A percentile compares a stretch with the other conserved stretches of the same genome.
Evolutionary conservation across 2,888 invertebrate species (phyloP).

Genomic region (Geophilus truncorum): DNA sequence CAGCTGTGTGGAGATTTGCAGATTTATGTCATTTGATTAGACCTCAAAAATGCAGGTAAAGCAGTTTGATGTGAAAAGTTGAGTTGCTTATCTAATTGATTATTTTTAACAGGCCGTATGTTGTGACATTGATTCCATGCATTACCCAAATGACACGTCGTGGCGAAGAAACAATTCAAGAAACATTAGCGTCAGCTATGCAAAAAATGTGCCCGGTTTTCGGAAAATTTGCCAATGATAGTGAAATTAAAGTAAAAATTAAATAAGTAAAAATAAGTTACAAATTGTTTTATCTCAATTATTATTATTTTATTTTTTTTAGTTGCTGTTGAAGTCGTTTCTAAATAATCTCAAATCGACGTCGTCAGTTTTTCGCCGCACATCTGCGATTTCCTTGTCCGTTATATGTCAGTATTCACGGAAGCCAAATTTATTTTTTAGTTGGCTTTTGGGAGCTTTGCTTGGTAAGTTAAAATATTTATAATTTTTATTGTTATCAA

Average conservation of each 20-base stretch:
- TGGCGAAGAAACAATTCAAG: slow-evolving; percentile 65
- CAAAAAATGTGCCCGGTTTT: slow-evolving; percentile 62
- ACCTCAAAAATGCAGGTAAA: slow-evolving; percentile 63
- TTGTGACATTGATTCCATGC: slow-evolving; percentile 67
- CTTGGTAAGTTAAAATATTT: slow-evolving; percentile 53
- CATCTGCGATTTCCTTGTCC: slow-evolving; percentile 73
- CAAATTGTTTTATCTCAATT: background rate
- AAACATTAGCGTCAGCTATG: slow-evolving; percentile 61
- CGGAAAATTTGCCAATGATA: slow-evolving; percentile 65
- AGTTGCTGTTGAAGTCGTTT: slow-evolving; percentile 64
- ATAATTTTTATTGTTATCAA: background rate
- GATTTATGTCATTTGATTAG: slow-evolving; percentile 66
- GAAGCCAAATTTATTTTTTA: slow-evolving; percentile 62
- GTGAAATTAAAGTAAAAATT: slow-evolving; percentile 61
- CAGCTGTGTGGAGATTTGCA: slow-evolving; percentile 70
- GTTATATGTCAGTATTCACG: slow-evolving; percentile 72
- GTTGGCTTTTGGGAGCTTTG: slow-evolving; percentile 61
- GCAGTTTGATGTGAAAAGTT: slow-evolving; percentile 36
- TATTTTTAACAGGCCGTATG: slow-evolving; percentile 57
- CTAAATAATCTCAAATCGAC: slow-evolving; percentile 59
- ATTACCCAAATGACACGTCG: slow-evolving; percentile 65
- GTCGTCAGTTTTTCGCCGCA: slow-evolving; percentile 72
- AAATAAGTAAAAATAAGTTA: no score
- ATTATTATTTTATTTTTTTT: slow-evolving; percentile 37
- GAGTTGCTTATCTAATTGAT: background rate